Evolutionary conservation across 2,888 invertebrate species (phyloP), one percentile per base, ranked within the genome.

Genomic region (Cantharis rufa): DNA sequence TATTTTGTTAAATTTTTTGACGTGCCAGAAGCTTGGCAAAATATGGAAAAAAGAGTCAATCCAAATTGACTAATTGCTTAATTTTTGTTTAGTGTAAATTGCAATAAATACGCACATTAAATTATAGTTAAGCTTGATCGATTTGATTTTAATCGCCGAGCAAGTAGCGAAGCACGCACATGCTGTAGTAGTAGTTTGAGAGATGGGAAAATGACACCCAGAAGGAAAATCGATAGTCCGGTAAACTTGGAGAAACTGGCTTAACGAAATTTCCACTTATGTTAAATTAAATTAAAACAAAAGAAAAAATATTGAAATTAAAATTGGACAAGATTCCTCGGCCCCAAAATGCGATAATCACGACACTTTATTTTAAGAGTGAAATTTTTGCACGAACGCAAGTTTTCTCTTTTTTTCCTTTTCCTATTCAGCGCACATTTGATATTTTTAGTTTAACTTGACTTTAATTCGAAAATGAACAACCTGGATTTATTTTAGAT

Each of bases 381-480:
- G 32, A 13, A 32, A 32, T 32, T 13, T 32, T 32, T 32, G 32
- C 32, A 32, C 32, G 32, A 32, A 32, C 13, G 13, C 13, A 1
- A 3, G 13, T 32, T 32, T 32, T 13, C 13, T 13, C 13, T n/a
- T 32, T 32, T 28, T 28, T 28, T 28, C 24, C 27, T 10, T 28
- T 32, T 32, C 32, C 11, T 4, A 13, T 13, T 32, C 32, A 1
- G 32, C 13, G 32, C 32, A 32, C 32, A 32, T 13, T 32, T 32
- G 32, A 32, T 32, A 32, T 32, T 32, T 32, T 32, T 64, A 21
- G 62, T 15, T 66, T 28, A 15, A 70, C 62, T 62, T 24, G 15
- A 74, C 71, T 77, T 74, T 74, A 75, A 69, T 78, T 75, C 74
- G 71, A 75, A 75, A 78, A 78, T 74, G 72, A 78, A 75, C 78